Base-by-base conservation (phyloP, 2,113 vertebrate genomes). In the Phalacrocorax pelagicus region DNA sequence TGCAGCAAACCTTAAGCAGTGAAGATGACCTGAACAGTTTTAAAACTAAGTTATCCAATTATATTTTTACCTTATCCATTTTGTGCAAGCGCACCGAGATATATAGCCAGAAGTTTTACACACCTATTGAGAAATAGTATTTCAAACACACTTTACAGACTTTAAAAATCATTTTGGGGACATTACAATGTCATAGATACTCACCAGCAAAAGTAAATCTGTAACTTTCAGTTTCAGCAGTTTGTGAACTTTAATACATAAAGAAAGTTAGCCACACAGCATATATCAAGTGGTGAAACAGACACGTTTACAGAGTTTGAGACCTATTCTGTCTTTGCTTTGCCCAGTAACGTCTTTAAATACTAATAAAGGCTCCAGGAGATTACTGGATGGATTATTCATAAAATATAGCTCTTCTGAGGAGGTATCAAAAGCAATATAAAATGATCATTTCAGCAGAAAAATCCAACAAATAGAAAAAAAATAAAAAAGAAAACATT, bases 401-500 rank as follows among this genome's bases (percentile, higher is more conserved):
- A 88, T 69, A 86, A 96, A 77, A 61, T 52, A 44, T 29, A 71
- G 10, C 22, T 84, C 21, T 93, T 81, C 55, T 71, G 61, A 86
- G 32, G 17, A 75, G 15, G 5, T 59, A 69, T n/a, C 5, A 71
- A 55, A 82, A 36, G 4, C 29, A 63, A 59, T 42, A 52, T 14
- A 13, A 90, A 75, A 40, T 22, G 2, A 51, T 63, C 4, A 36
- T 67, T 88, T 91, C 38, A 75, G 12, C 5, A 46, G 12, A 58
- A 3, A 90, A 73, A 62, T 8, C 59, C 1, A 77, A 54, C 1
- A 61, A 40, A 67, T 80, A 70, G 6, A 32, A n/a, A 49, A n/a
- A 4, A n/a, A 38, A 26, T 0, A 30, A 30, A 36, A 32, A 32
- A 23, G 0, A 38, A 46, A 16, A 20, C 0, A 52, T 29, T n/a